These are phyloP conservation scores for Celastrina argiolus DNA, from an alignment of 2,888 invertebrate genomes.

Conservation along the genomic window DNA sequence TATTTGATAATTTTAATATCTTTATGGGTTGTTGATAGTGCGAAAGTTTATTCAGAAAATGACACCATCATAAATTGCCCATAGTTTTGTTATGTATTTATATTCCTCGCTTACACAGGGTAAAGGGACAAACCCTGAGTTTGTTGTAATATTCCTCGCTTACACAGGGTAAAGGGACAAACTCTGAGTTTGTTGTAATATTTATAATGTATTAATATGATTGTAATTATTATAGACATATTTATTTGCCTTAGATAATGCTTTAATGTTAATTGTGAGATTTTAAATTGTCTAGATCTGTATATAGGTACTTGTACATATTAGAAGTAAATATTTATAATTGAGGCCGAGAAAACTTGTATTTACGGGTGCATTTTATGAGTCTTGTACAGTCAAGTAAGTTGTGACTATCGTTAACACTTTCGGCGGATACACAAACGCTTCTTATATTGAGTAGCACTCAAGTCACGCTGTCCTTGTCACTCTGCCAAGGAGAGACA, in stretches of 20 bases:
- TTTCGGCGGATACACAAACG: too few relatives aligned
- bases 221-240: slow-evolving; percentile 50
- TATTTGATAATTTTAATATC: too few relatives aligned
- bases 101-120: slow-evolving; percentile 20
- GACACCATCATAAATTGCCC: slow-evolving; percentile 1
- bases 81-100: slow-evolving; percentile 4
- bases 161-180: slow-evolving; percentile 20
- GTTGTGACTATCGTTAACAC: not conserved
- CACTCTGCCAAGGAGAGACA: too few relatives aligned
- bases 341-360: slow-evolving; percentile 11
- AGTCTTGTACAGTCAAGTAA: not conserved
- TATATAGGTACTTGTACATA: slow-evolving; percentile 73
- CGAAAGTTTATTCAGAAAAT: not conserved
- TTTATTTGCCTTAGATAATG: slow-evolving; percentile 73
- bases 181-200: not conserved
- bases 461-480: too few relatives aligned
- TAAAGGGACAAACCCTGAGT: too few relatives aligned
- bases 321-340: slow-evolving; percentile 40
- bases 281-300: slow-evolving; percentile 61
- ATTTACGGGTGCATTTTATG: slow-evolving; percentile 21
- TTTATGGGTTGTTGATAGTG: too few relatives aligned
- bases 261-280: slow-evolving; percentile 70
- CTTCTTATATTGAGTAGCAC: too few relatives aligned
- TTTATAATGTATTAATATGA: slow-evolving; percentile 11
- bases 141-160: slow-evolving; percentile 19